Conservation (phyloP, 1,140 invertebrate genomes). For the Halesus radiatus region DNA sequence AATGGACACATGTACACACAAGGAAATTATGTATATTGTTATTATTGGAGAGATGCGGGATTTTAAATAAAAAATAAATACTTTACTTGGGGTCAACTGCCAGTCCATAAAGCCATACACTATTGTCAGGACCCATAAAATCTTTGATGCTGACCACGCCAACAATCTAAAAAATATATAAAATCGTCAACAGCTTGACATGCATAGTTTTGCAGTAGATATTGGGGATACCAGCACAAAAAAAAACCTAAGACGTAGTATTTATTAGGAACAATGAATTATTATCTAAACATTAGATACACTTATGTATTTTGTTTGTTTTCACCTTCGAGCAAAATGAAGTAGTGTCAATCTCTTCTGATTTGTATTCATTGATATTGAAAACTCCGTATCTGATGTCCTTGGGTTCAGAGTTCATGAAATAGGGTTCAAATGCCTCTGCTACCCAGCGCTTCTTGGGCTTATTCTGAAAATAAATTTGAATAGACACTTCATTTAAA, state of each 20-base stretch:
- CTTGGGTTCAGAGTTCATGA: constrained; percentile 47
- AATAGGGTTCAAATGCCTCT: constrained; percentile 54
- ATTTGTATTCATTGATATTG: constrained; percentile 47
- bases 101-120: constrained; percentile 53
- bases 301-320: too few relatives aligned
- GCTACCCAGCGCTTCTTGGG: constrained; percentile 53
- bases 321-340: constrained; percentile 48
- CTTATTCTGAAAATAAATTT: constrained; percentile 43
- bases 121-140: constrained; percentile 47
- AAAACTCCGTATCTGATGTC: constrained; percentile 52
- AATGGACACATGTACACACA: too few relatives aligned
- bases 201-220: too few relatives aligned
- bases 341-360: constrained; percentile 38
- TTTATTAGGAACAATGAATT: too few relatives aligned
- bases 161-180: constrained; percentile 41
- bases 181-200: background rate
- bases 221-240: too few relatives aligned
- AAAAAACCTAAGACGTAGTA: too few relatives aligned
- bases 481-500: background rate
- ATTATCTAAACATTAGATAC: too few relatives aligned
- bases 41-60: too few relatives aligned
- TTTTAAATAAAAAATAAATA: too few relatives aligned
- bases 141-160: constrained; percentile 47
- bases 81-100: constrained; percentile 47
- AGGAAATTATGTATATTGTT: too few relatives aligned